Evolutionary conservation across 2,888 invertebrate species (phyloP), one percentile per base, ranked within the genome.

Genomic region (Morpho deidamia): DNA sequence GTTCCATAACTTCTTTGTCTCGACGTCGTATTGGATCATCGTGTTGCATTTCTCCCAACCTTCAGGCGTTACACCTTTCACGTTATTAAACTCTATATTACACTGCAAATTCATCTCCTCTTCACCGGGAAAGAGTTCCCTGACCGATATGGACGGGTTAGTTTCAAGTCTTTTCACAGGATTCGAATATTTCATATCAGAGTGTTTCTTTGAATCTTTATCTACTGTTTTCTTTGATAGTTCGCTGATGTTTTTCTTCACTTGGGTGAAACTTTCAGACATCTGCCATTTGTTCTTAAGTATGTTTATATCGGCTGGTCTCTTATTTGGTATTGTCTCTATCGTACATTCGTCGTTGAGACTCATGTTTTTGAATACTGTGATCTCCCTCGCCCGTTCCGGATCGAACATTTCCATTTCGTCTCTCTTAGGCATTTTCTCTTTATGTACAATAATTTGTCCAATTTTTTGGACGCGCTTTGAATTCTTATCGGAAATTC

Each of bases 1-100:
- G 59, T 94, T 93, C 95, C 96, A 96, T 2, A 96, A 84, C 7
- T 92, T 90, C 55, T 94, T 95, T 0, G 96, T 96, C n/a, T 95
- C 95, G 10, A 91, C 89, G 68, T 96, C 96, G 62, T 95, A 96
- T 68, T 96, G 96, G 50, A 96, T 93, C 66, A 93, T 92, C 0
- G 95, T 92, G 61, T 92, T 92, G 63, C 95, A 95, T 58, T 95
- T 94, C 64, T 96, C 95, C 96, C 96, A 96, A 0, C 95, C 95
- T 68, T 95, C 95, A 0, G 95, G 95, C 0, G 95, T 95, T 0
- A 94, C 91, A 0, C 94, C 94, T 66, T 92, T 92, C 0, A 92
- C 91, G 56, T 92, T 93, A 39, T 91, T 91, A 59, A 96, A 96
- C 46, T 96, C 95, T 46, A 95, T 91, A 68, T 93, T 93, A 32